Conservation (phyloP, 2,113 vertebrate genomes). For the Chaetorhynchus papuensis region DNA sequence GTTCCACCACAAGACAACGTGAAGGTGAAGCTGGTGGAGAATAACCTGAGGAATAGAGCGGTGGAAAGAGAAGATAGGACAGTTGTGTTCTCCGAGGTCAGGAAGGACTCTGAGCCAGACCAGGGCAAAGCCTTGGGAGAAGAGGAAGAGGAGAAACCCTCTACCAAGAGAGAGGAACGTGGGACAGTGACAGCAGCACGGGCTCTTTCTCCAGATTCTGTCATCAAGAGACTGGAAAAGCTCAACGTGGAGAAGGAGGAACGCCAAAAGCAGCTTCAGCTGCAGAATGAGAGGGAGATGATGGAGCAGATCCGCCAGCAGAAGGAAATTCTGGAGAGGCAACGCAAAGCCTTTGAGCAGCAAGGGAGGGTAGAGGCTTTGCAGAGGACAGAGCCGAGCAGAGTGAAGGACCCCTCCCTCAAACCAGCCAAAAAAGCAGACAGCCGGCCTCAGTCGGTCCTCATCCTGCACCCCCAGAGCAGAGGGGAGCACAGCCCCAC, state of each 20-base stretch:
- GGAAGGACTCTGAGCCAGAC: not conserved
- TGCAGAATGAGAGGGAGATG: constrained; percentile 91
- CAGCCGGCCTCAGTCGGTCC: constrained; percentile 49
- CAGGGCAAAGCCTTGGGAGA: not conserved
- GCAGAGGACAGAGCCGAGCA: constrained; percentile 75
- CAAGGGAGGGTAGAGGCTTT: constrained; percentile 73
- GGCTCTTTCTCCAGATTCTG: constrained; percentile 55
- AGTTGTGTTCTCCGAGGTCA: not conserved
- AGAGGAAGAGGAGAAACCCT: constrained; percentile 23
- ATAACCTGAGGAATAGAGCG: constrained; percentile 59
- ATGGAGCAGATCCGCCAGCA: constrained; percentile 95
- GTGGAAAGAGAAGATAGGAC: constrained; percentile 28
- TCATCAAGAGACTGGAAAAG: constrained; percentile 85
- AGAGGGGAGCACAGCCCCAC: constrained; percentile 56
- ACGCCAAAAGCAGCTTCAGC: constrained; percentile 84
- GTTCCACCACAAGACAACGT: constrained; percentile 72
- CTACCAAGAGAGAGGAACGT: constrained; percentile 9
- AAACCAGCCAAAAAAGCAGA: constrained; percentile 31
- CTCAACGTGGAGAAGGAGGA: constrained; percentile 88
- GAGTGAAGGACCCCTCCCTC: constrained; percentile 42
- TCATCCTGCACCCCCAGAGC: constrained; percentile 56
- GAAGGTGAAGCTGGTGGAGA: constrained; percentile 49
- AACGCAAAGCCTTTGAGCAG: constrained; percentile 80
- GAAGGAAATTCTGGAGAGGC: constrained; percentile 84
- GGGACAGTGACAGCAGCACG: not conserved